Base-by-base conservation (phyloP, 2,888 invertebrate species). In the Lathronympha strigana region DNA sequence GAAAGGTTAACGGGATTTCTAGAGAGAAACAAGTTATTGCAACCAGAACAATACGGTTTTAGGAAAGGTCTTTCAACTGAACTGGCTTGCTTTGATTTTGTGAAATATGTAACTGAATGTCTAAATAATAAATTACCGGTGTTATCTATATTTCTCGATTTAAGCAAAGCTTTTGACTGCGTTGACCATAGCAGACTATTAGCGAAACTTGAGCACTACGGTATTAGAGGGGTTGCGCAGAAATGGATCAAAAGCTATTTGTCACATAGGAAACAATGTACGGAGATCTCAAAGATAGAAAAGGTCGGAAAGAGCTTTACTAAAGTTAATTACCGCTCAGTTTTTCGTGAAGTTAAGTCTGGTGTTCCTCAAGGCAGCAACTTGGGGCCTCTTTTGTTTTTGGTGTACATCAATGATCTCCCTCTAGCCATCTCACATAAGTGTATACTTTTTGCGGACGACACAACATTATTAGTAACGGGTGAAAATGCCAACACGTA, bases 281-380 rank as follows among this genome's bases (percentile, higher is more conserved):
- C 25, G 3, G 25, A 25, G 6, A 25, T 25, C 3, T 3, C 6
- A 25, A 25, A 25, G 6, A 38, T 38, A 38, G 38, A 38, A 4
- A 38, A 38, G 2, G 38, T 38, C 0, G 15, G 15, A 5, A 15
- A 15, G 15, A 38, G 38, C n/a, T 38, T n/a, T 38, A 15, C n/a
- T n/a, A 38, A 38, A 38, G 15, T n/a, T n/a, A 38, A 38, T n/a
- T 38, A 38, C 5, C 38, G 13, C 2, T 38, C 38, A 38, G 15
- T n/a, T n/a, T 38, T 38, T 38, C 38, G 38, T 38, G 38, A 38
- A 15, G 15, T 38, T n/a, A 38, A 38, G n/a, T 15, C 15, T n/a
- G 38, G 38, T 5, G 38, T 38, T 15, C 38, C 38, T 38, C 38
- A 38, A 38, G 38, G 38, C n/a, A 38, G 38, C 38, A 38, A 38